Conservation (phyloP, 2,888 invertebrate species). For the Conus canariensis region DNA sequence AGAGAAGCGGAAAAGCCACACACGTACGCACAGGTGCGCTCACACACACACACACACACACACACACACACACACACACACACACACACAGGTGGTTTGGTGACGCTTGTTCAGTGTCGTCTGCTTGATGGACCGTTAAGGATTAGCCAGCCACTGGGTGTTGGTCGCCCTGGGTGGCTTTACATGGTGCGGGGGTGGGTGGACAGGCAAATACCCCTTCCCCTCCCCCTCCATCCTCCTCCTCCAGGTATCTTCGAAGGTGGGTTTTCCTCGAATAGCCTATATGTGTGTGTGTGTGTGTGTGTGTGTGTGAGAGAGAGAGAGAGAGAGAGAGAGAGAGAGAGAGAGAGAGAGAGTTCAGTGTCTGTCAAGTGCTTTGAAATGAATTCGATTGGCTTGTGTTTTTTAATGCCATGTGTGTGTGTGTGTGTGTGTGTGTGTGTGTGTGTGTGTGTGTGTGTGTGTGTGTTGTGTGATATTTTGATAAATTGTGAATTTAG, state of each 20-base stretch:
- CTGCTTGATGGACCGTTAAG: not conserved
- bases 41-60: not conserved
- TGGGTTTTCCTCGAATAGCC: no score
- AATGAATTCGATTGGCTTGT: no score
- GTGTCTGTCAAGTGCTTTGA: not conserved
- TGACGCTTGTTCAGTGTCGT: not conserved
- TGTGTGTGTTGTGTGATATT: no score
- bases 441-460: not conserved
- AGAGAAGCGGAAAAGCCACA: not conserved
- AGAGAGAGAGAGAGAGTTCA: no score
- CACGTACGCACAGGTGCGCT: not conserved
- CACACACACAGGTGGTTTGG: not conserved
- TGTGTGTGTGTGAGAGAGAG: no score
- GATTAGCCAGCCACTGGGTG: not conserved
- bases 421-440: not conserved
- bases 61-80: conserved; percentile 12
- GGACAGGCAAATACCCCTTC: no score
- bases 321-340: no score
- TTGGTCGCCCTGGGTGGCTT: not conserved
- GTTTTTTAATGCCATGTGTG: not conserved
- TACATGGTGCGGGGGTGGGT: no score
- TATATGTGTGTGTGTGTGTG: no score
- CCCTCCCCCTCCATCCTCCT: no score
- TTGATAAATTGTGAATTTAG: no score
- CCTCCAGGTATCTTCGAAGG: no score